Evolutionary conservation across 1,140 invertebrate species (phyloP), one percentile per base, ranked within the genome.

Genomic region (Zaprionus nigranus): DNA sequence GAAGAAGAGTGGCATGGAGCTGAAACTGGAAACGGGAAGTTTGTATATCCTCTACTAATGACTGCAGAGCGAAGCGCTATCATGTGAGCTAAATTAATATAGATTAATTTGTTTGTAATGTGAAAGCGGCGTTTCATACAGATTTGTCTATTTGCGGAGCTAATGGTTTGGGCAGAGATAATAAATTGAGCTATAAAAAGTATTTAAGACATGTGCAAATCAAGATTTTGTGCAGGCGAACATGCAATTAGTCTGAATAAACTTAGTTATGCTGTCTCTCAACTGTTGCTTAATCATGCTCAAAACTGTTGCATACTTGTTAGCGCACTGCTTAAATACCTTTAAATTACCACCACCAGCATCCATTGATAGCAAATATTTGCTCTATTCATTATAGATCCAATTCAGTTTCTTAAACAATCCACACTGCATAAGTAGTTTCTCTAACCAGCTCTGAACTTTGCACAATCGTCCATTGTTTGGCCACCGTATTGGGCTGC

Each of bases 51-150:
- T 73, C n/a, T 38, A 34, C 65, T 46, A 68, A 69, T 68, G 51
- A 68, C 54, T 61, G 34, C 17, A 46, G 36, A 17, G 46, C 36
- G 51, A 22, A 17, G 58, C n/a, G 40, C 49, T 24, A 43, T 34
- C 49, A 40, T 69, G 49, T 43, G n/a, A 43, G 40, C 28, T 15
- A 63, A 70, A 70, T 75, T 63, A 75, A 75, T 70, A 57, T 70
- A 59, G 59, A 75, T 75, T 75, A 70, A 70, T 75, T 70, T 51
- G 13, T n/a, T 56, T 62, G 13, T 40, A 51, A 49, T 51, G 15
- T 46, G 36, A 7, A 28, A 67, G 6, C 12, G 26, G 5, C 11
- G 9, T 24, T n/a, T 24, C 38, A 61, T 20, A 57, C 34, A 12
- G 7, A 26, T 22, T 30, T 15, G 40, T 60, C 46, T 38, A 22